These are phyloP conservation scores for Amblyopsis rosae DNA, from an alignment of 2,113 vertebrate species.

Conservation along the genomic window DNA sequence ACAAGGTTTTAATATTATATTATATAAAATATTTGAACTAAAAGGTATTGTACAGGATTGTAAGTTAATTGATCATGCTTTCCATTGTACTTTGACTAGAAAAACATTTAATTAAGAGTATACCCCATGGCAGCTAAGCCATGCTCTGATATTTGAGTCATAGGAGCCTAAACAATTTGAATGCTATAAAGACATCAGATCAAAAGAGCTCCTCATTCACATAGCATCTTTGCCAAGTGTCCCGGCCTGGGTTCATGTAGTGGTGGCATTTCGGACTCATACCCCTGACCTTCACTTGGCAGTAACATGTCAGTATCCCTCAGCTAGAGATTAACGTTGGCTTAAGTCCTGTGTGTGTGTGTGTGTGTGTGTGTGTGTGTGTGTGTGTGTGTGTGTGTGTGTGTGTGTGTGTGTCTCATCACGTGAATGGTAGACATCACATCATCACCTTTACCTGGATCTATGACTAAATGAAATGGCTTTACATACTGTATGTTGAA, in stretches of 20 bases:
- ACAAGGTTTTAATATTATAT: no score
- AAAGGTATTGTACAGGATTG: no score
- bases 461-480: conserved; percentile 56
- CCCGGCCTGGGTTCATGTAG: not conserved
- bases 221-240: conserved; percentile 42
- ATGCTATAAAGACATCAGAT: conserved; percentile 1
- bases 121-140: not conserved
- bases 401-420: conserved; percentile 11
- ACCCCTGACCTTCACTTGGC: conserved; percentile 50
- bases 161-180: conserved; percentile 4
- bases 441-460: conserved; percentile 64
- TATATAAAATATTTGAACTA: no score
- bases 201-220: conserved; percentile 22
- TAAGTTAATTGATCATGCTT: no score
- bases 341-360: conserved; percentile 58
- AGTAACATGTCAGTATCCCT: conserved; percentile 52
- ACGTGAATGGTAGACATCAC: conserved; percentile 39
- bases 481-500: conserved; percentile 49
- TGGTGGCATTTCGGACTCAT: conserved; percentile 61
- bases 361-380: conserved; percentile 22
- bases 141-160: not conserved
- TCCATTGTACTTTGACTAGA: no score
- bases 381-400: conserved; percentile 1
- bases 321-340: conserved; percentile 65
- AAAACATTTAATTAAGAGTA: no score